These are phyloP conservation scores for Menura novaehollandiae DNA, from an alignment of 2,113 vertebrate species.

Conservation along the genomic window DNA sequence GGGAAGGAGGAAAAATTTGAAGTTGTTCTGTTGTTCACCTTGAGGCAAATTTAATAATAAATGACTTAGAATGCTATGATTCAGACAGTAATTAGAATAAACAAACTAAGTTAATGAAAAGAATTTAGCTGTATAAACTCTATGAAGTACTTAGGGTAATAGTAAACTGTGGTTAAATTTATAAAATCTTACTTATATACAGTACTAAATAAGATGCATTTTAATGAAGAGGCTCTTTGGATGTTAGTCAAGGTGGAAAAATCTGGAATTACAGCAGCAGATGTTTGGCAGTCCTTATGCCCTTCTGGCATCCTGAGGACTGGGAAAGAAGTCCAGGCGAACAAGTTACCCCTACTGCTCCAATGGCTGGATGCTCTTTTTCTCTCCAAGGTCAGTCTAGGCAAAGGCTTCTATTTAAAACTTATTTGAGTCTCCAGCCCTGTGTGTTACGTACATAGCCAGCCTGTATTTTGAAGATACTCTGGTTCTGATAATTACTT, in stretches of 20 bases:
- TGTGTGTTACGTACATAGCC: neutral
- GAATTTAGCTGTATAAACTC: slow-evolving; percentile 18
- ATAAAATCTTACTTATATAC: neutral
- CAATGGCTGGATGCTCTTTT: neutral
- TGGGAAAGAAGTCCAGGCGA: neutral
- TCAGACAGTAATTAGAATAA: slow-evolving; percentile 66
- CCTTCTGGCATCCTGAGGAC: neutral
- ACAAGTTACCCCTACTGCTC: neutral
- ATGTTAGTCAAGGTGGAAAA: neutral
- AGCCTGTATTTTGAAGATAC: neutral
- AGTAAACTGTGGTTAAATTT: neutral
- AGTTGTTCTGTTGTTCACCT: slow-evolving; percentile 59
- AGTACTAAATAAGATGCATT: neutral
- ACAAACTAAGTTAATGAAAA: slow-evolving; percentile 35
- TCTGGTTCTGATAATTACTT: neutral
- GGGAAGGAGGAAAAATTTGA: slow-evolving; percentile 41
- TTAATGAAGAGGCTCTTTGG: neutral
- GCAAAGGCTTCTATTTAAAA: neutral
- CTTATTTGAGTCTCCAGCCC: neutral
- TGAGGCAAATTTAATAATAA: slow-evolving; percentile 71
- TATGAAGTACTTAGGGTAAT: slow-evolving; percentile 4
- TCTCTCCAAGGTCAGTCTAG: neutral
- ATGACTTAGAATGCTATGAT: slow-evolving; percentile 42
- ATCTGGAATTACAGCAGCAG: neutral
- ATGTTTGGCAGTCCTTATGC: neutral